Evolutionary conservation across 2,113 vertebrate species (phyloP).

Genomic region (Cephalopholis sonnerati): DNA sequence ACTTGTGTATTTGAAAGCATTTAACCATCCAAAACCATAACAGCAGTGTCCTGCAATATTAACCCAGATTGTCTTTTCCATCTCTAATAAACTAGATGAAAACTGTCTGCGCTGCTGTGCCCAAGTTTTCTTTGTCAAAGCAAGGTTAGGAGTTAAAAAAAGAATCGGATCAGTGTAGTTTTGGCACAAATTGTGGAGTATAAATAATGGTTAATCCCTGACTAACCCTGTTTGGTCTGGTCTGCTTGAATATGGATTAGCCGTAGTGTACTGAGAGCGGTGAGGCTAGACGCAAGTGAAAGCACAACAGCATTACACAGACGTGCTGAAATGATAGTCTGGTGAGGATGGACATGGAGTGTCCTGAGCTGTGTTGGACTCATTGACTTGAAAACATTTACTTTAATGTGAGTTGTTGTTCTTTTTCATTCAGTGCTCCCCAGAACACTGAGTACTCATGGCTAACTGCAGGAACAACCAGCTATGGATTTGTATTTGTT

Average conservation of each 20-base stretch:
- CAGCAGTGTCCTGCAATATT: neutral
- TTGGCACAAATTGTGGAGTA: neutral
- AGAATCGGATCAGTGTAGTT: neutral
- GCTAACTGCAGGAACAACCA: neutral
- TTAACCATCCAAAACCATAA: neutral
- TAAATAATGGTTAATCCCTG: slow-evolving; percentile 28
- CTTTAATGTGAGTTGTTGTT: neutral
- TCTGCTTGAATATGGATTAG: slow-evolving; percentile 34
- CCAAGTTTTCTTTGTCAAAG: neutral
- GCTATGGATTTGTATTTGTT: neutral
- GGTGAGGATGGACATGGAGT: neutral
- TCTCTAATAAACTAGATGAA: neutral
- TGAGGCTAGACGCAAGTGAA: neutral
- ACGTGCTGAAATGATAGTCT: neutral
- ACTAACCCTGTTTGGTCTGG: slow-evolving; percentile 30
- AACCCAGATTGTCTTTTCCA: neutral
- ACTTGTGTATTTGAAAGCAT: neutral
- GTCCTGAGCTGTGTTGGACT: neutral
- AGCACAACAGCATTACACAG: neutral
- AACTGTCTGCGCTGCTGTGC: neutral
- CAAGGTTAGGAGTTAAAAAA: neutral
- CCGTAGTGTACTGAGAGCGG: neutral
- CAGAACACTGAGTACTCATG: neutral
- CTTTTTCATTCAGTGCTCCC: neutral
- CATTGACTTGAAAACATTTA: neutral